Evolutionary conservation across 2,113 vertebrate species (phyloP), one percentile per base, ranked within the genome.

Genomic region (Psephotus haematonotus): DNA sequence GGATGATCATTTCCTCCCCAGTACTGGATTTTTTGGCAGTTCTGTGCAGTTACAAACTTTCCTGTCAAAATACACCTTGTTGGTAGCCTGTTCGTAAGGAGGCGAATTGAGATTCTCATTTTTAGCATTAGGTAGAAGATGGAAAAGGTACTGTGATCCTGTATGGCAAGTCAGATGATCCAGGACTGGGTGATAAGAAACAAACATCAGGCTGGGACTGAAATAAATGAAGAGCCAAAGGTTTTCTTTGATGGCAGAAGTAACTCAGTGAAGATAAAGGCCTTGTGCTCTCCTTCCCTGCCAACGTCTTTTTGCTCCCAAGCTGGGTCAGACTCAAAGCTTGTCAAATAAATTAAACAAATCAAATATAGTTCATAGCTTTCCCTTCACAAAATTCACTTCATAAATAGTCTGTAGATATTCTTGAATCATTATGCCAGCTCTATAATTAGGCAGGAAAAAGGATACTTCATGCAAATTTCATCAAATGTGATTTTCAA

Each of bases 301-400:
- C 28, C 27, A 86, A 53, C 17, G 44, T 39, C 78, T 83, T 28
- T 53, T 39, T 91, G 46, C 50, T 83, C 27, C 28, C 27, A 88
- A 75, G 59, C n/a, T 75, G 75, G 47, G 17, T 60, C 47, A 82
- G 29, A 44, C 62, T 90, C 70, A 83, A 87, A 86, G 24, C 29
- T 75, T 90, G 85, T 70, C 79, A 95, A 94, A 95, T 63, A 84
- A 91, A 82, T 91, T 74, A 76, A 72, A 63, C 15, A 90, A 91
- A 82, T 50, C n/a, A 78, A 77, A 83, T 44, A 31, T 1, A 78
- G 35, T n/a, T 74, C 71, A 85, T 37, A 87, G 55, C 18, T 55
- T 89, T 94, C 16, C 23, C 71, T 83, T 83, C 75, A 68, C 33
- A 88, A 86, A 93, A 72, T 46, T 79, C 25, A 24, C 49, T 72